Percentiles rank a stretch among this genome's conserved stretches.
phyloP scores from a whole-genome alignment of 2,888 invertebrate genomes.

The Drosophila leonis region DNA sequence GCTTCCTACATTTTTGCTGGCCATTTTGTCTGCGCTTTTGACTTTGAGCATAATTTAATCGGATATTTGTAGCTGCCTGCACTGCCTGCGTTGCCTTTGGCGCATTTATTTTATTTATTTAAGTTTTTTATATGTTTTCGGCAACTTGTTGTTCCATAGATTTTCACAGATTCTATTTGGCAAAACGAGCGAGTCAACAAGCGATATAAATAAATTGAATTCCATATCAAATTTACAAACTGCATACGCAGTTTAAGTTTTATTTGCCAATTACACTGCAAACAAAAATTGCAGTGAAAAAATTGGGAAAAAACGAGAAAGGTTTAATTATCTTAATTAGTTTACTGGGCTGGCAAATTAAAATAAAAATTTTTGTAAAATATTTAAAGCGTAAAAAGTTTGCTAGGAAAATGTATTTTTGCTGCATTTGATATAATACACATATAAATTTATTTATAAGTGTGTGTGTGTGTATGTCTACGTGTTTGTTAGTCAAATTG shows the following conservation, averaged over 20 bases:
- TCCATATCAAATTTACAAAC: conserved; percentile 42
- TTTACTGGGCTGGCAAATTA: conserved; percentile 51
- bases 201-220: conserved; percentile 48
- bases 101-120: conserved; percentile 64
- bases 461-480: conserved; percentile 25
- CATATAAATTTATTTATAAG: conserved; percentile 22
- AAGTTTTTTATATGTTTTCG: conserved; percentile 59
- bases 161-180: conserved; percentile 59
- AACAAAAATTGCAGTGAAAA: background rate
- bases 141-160: conserved; percentile 46
- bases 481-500: conserved; percentile 78
- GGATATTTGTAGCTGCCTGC: conserved; percentile 70
- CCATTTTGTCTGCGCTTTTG: conserved; percentile 77
- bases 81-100: conserved; percentile 6
- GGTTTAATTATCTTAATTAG: conserved; percentile 77
- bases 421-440: conserved; percentile 31
- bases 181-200: conserved; percentile 11
- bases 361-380: background rate
- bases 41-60: conserved; percentile 82
- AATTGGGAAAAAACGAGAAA: conserved; percentile 29
- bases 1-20: conserved; percentile 72
- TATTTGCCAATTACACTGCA: conserved; percentile 39
- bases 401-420: conserved; percentile 55
- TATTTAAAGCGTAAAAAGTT: conserved; percentile 44
- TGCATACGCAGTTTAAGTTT: conserved; percentile 21